A percentile compares a stretch with the other conserved stretches of the same genome.
Conservation (phyloP, 1,140 invertebrate genomes). For the Pachyrhynchus sulphureomaculatus region DNA sequence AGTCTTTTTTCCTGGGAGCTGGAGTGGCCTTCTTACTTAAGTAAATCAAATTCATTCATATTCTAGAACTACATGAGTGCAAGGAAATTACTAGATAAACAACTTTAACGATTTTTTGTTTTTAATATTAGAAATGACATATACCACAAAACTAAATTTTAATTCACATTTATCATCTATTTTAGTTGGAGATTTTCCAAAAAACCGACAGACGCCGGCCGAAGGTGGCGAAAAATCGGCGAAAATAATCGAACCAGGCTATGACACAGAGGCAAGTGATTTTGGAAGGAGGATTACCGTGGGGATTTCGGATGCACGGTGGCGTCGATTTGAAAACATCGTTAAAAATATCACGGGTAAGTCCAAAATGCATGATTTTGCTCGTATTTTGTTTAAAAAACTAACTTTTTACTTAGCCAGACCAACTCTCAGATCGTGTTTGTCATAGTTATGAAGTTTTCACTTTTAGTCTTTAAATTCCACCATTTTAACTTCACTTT, state of each 20-base stretch:
- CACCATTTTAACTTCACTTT: too few species aligned
- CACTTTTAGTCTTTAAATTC: too few species aligned
- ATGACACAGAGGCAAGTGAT: constrained; percentile 71
- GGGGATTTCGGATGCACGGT: constrained; percentile 88
- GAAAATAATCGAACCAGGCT: constrained; percentile 25
- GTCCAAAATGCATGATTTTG: constrained; percentile 42
- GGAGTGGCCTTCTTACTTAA: too few species aligned
- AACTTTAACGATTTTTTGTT: too few species aligned
- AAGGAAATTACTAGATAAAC: too few species aligned
- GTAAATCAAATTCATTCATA: too few species aligned
- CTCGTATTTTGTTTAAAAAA: not conserved
- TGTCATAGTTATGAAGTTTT: too few species aligned
- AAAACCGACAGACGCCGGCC: not conserved
- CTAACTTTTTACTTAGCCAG: too few species aligned
- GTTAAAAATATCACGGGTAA: constrained; percentile 77
- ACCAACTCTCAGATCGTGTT: too few species aligned
- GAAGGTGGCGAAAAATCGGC: constrained; percentile 15
- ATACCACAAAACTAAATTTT: not conserved
- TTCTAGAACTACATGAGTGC: too few species aligned
- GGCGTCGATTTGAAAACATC: constrained; percentile 72
- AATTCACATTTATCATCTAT: not conserved
- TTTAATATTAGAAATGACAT: not conserved
- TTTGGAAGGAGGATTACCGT: constrained; percentile 79
- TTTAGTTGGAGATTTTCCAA: constrained; percentile 24
- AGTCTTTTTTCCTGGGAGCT: too few species aligned